Conservation (phyloP, 2,113 vertebrate genomes). For the Ictalurus furcatus region DNA sequence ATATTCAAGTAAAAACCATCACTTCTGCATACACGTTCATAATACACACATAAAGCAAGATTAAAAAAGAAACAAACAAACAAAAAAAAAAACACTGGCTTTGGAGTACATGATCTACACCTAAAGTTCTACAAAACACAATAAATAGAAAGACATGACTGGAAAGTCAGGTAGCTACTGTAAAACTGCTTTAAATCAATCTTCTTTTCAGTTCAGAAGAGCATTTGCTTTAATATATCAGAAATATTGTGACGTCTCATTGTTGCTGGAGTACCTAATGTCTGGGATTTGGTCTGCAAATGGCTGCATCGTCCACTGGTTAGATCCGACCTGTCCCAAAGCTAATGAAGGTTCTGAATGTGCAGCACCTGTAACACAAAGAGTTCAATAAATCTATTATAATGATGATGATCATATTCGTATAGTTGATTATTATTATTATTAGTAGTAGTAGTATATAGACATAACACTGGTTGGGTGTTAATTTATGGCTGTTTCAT, state of each 20-base stretch:
- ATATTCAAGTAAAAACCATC: background rate
- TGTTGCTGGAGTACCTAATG: conserved; percentile 53
- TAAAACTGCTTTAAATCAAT: background rate
- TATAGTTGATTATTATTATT: background rate
- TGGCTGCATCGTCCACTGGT: conserved; percentile 77
- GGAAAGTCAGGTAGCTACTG: background rate
- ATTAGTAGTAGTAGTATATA: background rate
- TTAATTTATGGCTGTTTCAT: background rate
- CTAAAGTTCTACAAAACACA: background rate
- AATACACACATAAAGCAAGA: background rate
- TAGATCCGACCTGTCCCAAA: conserved; percentile 59
- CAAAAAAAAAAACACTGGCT: background rate
- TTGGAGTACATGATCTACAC: conserved; percentile 8
- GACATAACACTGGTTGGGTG: background rate
- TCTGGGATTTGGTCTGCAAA: conserved; percentile 77
- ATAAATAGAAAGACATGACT: conserved; percentile 6
- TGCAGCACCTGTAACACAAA: conserved; percentile 41
- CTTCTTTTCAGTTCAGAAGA: conserved; percentile 13
- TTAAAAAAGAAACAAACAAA: background rate
- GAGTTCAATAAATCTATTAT: background rate
- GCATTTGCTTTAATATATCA: conserved; percentile 41
- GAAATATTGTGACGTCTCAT: conserved; percentile 32
- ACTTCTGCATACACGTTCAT: background rate
- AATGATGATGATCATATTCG: background rate
- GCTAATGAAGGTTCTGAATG: conserved; percentile 7